Evolutionary conservation across 2,113 vertebrate species (phyloP).

Genomic region (Cinclus cinclus): DNA sequence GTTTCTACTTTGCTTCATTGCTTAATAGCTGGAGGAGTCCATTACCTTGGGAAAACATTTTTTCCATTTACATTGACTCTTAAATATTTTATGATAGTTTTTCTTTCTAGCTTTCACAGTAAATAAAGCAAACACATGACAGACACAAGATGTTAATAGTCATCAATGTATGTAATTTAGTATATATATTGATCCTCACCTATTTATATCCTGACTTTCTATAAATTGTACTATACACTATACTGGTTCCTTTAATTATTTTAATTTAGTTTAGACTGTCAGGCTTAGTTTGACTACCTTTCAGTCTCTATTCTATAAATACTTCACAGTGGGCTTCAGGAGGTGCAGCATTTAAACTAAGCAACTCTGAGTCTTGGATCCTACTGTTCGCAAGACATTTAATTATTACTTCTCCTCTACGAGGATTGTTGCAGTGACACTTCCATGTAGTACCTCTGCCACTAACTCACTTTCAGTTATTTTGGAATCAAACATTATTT

Average conservation of each 20-base stretch:
- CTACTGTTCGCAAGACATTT: neutral
- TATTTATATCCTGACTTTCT: neutral
- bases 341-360: neutral
- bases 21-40: conserved; percentile 42
- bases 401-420: neutral
- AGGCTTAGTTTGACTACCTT: neutral
- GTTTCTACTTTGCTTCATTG: conserved; percentile 32
- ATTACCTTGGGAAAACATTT: conserved; percentile 31
- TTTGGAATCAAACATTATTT: neutral
- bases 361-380: neutral
- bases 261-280: neutral
- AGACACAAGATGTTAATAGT: neutral
- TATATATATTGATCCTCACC: neutral
- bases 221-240: neutral
- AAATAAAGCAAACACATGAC: conserved; percentile 13
- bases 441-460: neutral
- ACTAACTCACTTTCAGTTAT: neutral
- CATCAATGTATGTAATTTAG: neutral
- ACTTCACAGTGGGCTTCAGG: neutral
- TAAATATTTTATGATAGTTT: conserved; percentile 55
- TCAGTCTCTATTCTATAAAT: neutral
- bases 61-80: conserved; percentile 18
- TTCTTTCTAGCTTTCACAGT: conserved; percentile 16
- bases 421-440: neutral
- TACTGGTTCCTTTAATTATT: neutral